These are phyloP conservation scores for Punctoribates punctum DNA, from an alignment of 2,888 invertebrate species.

Conservation along the genomic window DNA sequence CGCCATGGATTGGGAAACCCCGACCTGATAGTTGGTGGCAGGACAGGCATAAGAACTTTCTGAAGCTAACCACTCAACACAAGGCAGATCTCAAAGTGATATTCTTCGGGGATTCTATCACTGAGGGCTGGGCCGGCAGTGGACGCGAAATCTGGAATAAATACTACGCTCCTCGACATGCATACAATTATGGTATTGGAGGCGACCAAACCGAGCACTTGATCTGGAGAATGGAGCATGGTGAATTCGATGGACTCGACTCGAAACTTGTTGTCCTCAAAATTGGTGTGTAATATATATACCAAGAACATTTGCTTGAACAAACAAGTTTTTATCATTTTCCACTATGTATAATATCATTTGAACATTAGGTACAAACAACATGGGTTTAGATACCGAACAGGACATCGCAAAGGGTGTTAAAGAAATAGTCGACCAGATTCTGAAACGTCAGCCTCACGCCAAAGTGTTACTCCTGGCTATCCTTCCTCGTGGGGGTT, in stretches of 20 bases:
- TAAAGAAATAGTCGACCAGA: constrained; percentile 13
- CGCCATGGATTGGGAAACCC: constrained; percentile 31
- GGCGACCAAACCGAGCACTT: constrained; percentile 83
- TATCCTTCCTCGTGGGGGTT: neutral
- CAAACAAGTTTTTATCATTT: neutral
- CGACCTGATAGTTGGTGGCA: neutral
- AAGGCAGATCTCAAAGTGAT: constrained; percentile 22
- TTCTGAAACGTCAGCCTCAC: neutral
- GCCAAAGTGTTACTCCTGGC: constrained; percentile 2
- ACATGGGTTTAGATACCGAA: neutral
- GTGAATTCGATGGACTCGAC: constrained; percentile 79
- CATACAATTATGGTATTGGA: constrained; percentile 84
- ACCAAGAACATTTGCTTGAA: neutral
- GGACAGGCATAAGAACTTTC: constrained; percentile 17
- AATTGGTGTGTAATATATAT: constrained; percentile 28
- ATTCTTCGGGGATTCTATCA: constrained; percentile 40
- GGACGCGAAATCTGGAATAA: constrained; percentile 69
- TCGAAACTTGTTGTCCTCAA: constrained; percentile 66
- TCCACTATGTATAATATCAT: too few species aligned
- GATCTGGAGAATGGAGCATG: constrained; percentile 82
- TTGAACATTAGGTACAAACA: neutral
- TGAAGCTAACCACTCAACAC: constrained; percentile 16
- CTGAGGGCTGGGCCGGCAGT: constrained; percentile 22
- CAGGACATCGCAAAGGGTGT: constrained; percentile 16
- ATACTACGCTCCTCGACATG: constrained; percentile 84